Conservation (phyloP, 2,797 vertebrate species). For the Falco concolor region DNA sequence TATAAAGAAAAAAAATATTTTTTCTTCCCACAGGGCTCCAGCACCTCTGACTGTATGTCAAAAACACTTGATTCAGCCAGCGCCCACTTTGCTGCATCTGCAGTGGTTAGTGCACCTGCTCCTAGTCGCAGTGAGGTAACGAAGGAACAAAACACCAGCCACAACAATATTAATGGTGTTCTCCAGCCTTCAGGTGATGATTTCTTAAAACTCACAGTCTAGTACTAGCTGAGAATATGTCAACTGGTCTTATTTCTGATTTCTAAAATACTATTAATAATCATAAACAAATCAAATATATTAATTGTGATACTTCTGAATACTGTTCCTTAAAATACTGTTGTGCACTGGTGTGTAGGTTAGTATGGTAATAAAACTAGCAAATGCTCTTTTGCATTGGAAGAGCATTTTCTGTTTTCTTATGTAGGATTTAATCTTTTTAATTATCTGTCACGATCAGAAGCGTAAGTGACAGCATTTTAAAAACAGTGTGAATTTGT, state of each 20-base stretch:
- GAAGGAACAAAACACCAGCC: constrained; percentile 80
- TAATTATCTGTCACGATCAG: neutral
- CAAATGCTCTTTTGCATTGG: neutral
- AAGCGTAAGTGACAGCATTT: neutral
- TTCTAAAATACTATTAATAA: neutral
- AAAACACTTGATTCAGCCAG: constrained; percentile 92
- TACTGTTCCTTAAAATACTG: neutral
- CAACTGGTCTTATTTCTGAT: neutral
- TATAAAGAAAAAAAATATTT: neutral
- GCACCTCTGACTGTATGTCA: constrained; percentile 80
- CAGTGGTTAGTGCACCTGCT: constrained; percentile 83
- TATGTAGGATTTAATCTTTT: neutral
- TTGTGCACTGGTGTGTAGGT: neutral
- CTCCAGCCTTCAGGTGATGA: constrained; percentile 83
- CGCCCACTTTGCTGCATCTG: constrained; percentile 91
- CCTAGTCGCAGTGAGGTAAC: constrained; percentile 73
- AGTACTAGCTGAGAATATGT: neutral
- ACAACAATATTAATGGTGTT: constrained; percentile 82
- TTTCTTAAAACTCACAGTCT: neutral
- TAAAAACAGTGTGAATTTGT: neutral
- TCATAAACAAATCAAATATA: too few species aligned
- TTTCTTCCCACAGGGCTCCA: constrained; percentile 69
- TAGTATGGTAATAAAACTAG: neutral
- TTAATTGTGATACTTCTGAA: neutral
- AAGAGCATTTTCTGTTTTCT: neutral